These are phyloP conservation scores for human DNA, from an alignment of 2,113 vertebrate species.

Conservation along the genomic window DNA sequence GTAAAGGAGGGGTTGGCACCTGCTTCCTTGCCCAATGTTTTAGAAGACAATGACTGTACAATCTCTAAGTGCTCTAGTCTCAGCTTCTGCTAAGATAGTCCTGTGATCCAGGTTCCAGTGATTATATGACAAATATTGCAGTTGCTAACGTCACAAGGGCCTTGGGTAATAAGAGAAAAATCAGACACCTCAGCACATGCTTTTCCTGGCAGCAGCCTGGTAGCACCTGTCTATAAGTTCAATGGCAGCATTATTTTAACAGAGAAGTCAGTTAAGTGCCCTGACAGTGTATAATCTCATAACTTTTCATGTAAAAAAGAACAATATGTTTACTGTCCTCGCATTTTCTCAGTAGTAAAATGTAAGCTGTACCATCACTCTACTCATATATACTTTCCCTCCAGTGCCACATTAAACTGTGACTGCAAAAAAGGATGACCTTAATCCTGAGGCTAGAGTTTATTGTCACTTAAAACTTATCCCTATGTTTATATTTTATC, in stretches of 20 bases:
- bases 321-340: neutral
- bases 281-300: fast-evolving
- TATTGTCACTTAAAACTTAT: neutral
- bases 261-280: neutral
- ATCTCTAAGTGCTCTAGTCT: neutral
- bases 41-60: neutral
- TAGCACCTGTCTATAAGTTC: neutral
- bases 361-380: neutral
- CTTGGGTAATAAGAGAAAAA: neutral
- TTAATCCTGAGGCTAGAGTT: neutral
- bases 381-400: neutral
- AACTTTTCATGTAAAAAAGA: neutral
- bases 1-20: neutral
- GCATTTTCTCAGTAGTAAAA: neutral
- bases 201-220: neutral
- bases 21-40: neutral
- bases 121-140: neutral
- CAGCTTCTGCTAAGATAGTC: neutral
- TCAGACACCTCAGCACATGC: neutral
- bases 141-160: neutral
- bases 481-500: neutral
- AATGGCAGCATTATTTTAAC: neutral
- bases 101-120: slow-evolving; percentile 12
- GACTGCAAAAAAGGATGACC: neutral
- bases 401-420: neutral